Conservation (phyloP, 2,113 vertebrate genomes). For the Forbesichthys agassizii region DNA sequence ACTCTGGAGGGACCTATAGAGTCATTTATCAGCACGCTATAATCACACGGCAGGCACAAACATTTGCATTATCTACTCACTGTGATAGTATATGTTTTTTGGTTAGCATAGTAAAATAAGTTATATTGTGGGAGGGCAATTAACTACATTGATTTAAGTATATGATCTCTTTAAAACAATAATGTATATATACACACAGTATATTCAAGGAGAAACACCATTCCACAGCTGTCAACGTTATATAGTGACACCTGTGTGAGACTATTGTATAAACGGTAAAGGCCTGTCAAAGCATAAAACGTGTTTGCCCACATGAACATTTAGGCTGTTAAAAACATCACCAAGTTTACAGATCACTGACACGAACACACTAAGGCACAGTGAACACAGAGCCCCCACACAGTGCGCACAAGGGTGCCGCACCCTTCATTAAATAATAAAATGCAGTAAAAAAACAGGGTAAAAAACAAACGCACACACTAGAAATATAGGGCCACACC, state of each 20-base stretch:
- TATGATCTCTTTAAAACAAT: no score
- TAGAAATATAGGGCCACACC: slow-evolving; percentile 60
- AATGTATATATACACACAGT: no score
- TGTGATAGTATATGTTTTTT: not conserved
- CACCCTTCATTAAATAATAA: slow-evolving; percentile 28
- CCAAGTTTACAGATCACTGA: slow-evolving; percentile 13
- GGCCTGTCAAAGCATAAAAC: slow-evolving; percentile 21
- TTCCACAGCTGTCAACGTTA: not conserved
- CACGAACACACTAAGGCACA: slow-evolving; percentile 20
- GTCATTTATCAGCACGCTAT: slow-evolving; percentile 26
- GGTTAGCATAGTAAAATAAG: no score
- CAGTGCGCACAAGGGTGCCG: not conserved
- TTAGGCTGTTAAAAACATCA: slow-evolving; percentile 23
- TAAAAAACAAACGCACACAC: slow-evolving; percentile 47
- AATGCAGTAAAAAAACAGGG: not conserved
- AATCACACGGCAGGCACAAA: not conserved
- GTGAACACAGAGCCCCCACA: slow-evolving; percentile 2
- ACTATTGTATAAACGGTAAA: not conserved
- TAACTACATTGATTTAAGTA: no score
- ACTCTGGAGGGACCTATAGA: slow-evolving; percentile 66
- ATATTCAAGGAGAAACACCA: no score
- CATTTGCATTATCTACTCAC: not conserved
- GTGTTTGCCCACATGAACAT: slow-evolving; percentile 13
- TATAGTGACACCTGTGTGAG: not conserved
- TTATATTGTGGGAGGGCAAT: no score